Evolutionary conservation across 2,888 invertebrate genomes (phyloP).

Genomic region (Eucriotettix oculatus): DNA sequence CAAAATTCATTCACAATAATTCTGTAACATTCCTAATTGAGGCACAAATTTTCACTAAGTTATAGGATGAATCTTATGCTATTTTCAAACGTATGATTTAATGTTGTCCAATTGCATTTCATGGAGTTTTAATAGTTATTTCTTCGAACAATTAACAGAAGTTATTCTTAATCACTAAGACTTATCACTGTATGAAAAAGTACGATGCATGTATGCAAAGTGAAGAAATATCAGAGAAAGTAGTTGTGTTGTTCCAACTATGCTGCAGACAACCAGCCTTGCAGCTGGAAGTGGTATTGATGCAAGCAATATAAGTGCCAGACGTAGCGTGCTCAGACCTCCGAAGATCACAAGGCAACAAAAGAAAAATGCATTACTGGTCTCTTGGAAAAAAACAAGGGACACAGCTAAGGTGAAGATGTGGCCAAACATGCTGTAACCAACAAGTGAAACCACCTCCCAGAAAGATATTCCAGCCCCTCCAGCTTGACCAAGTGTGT

Average conservation of each 20-base stretch:
- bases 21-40: too few relatives aligned
- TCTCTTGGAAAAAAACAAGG: constrained; percentile 25
- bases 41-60: too few relatives aligned
- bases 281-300: constrained; percentile 29
- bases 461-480: constrained; percentile 22
- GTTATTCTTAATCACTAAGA: too few relatives aligned
- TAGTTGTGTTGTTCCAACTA: constrained; percentile 27
- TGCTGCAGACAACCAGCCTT: constrained; percentile 30
- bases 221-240: constrained; percentile 32
- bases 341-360: constrained; percentile 27
- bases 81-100: too few relatives aligned
- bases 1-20: too few relatives aligned
- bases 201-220: constrained; percentile 32
- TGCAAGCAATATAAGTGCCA: constrained; percentile 27
- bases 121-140: too few relatives aligned
- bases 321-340: constrained; percentile 29
- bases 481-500: constrained; percentile 21
- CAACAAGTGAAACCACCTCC: constrained; percentile 27
- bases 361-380: constrained; percentile 29
- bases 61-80: too few relatives aligned
- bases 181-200: constrained; percentile 21
- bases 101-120: too few relatives aligned
- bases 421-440: constrained; percentile 32
- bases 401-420: constrained; percentile 26
- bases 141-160: too few relatives aligned